Base-by-base conservation (phyloP, 2,113 vertebrate genomes). In the Cettia cetti region DNA sequence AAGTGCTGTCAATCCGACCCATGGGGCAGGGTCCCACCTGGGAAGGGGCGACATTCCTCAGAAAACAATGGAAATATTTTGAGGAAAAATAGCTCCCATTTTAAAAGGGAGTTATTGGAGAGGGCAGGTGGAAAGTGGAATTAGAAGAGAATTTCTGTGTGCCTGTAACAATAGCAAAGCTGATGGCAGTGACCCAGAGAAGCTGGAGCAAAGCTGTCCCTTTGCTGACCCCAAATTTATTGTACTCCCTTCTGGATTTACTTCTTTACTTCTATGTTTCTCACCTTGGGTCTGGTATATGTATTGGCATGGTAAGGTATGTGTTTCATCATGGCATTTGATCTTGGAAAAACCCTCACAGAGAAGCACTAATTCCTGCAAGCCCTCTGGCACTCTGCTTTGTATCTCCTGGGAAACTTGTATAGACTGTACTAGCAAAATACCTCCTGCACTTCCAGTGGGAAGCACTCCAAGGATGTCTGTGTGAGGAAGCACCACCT, bases 21-120 rank as follows among this genome's bases (percentile, higher is more conserved):
- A 0, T 44, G 44, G 30, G 39, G 52, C 63, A 56, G 13, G n/a
- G n/a, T 56, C 54, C n/a, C 74, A 91, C 7, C 30, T 91, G 50
- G 37, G 24, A 78, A 5, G 6, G 24, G 21, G 24, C 68, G 68
- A 28, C n/a, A 45, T 83, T 91, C 56, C 53, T 90, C 64, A 85
- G 59, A 76, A 93, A 89, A 84, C 60, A 77, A 83, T 59, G 45
- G 60, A 94, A 88, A 89, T 84, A 96, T 74, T 92, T 95, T 76
- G 26, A 54, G 16, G 22, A 92, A 91, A 90, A 84, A 66, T 65
- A 74, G n/a, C 31, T 70, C 35, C 9, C 17, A 42, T 35, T 88
- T 92, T 75, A 20, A 45, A 80, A 92, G 33, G 53, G 66, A 87
- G 77, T 87, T 87, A 64, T 52, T 92, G 61, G 27, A 63, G 61